Base-by-base conservation (phyloP, 2,888 invertebrate species). In the Polydrusus cervinus region DNA sequence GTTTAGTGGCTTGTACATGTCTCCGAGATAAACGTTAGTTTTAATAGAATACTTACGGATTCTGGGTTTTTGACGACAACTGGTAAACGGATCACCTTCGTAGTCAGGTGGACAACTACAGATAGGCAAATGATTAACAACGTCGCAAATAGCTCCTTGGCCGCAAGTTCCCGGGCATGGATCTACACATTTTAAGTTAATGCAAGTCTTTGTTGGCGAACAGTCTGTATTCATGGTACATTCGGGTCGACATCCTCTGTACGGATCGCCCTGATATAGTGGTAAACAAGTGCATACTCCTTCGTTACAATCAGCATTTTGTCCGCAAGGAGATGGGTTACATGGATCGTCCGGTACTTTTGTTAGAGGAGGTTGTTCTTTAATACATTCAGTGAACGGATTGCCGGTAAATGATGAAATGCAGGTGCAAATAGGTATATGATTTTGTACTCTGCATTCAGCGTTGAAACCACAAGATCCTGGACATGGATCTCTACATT, bases 201-300 rank as follows among this genome's bases (percentile, higher is more conserved):
- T 89, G 83, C 96, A 96, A 7, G 95, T 93, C 85, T 91, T 92
- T 65, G 92, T 92, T 72, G 90, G 89, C 3, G 92, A 88, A 86
- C 96, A 96, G 85, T 95, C 95, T 3, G 93, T 92, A 79, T 93
- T 95, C 79, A 93, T 92, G 6, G 93, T 92, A 83, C 95, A 95
- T 87, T 95, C 95, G 0, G 95, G 95, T 80, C 94, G 89, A 83
- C 95, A 95, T 47, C 91, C 90, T n/a, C 92, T 92, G 74, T 87
- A 87, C 51, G 96, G 95, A 81, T 91, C 91, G 9, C 96, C 95
- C 79, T 92, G 89, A 81, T 92, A 95, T 75, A 92, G 90, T 9
- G 91, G 88, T 74, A 92, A 88, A 80, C 95, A 95, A 55, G 92
- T 91, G 82, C 95, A 95, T 6, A 92, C 89, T 5, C 93, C 93